phyloP scores from a whole-genome alignment of 37 sponge, comb jelly and placozoan genomes.

The Oscarella lobularis region DNA sequence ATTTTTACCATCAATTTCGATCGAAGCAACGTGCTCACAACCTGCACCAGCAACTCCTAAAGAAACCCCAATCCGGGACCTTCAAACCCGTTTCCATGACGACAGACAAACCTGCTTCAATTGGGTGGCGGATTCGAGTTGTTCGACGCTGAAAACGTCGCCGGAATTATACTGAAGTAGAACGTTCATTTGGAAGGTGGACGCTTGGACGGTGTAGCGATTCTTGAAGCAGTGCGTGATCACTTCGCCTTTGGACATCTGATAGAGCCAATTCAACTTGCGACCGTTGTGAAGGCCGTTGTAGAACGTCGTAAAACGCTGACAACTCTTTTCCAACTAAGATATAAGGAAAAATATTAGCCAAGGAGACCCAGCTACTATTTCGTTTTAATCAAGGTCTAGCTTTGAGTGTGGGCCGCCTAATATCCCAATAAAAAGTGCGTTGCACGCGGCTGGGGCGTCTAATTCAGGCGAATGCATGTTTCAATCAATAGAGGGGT shows the following conservation, averaged over 20 bases:
- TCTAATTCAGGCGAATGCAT: no score
- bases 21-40: neutral
- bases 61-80: no score
- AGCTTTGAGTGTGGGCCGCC: no score
- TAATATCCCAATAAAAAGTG: no score
- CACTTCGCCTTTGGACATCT: slow-evolving; percentile 82
- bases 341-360: neutral
- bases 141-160: slow-evolving; percentile 33
- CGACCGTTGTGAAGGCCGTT: slow-evolving; percentile 86
- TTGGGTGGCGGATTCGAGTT: slow-evolving; percentile 51
- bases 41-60: neutral
- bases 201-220: slow-evolving; percentile 72
- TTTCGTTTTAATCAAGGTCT: no score
- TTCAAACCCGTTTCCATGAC: no score
- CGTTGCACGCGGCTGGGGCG: no score
- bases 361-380: neutral
- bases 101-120: slow-evolving; percentile 33
- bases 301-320: slow-evolving; percentile 79
- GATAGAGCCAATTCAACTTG: slow-evolving; percentile 87
- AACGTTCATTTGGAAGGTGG: slow-evolving; percentile 93
- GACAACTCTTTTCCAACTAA: slow-evolving; percentile 56
- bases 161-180: slow-evolving; percentile 71
- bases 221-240: slow-evolving; percentile 77
- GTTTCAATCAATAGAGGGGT: no score
- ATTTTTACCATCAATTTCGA: neutral